Conservation (phyloP, 2,797 vertebrate genomes). For the Bradypodion ventrale region DNA sequence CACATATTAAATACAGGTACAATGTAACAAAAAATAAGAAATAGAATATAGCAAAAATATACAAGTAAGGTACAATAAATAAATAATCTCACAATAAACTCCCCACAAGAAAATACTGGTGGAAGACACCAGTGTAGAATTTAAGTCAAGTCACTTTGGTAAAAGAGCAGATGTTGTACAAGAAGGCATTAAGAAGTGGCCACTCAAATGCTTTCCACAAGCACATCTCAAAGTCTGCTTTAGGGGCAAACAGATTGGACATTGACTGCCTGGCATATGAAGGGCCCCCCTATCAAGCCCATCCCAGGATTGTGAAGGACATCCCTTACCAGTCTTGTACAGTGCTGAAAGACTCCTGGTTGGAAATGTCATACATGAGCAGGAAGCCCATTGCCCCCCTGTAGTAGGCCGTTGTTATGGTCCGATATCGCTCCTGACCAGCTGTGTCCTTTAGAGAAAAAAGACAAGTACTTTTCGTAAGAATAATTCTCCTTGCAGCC, state of each 20-base stretch:
- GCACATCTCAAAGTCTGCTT: not conserved
- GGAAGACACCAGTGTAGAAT: not conserved
- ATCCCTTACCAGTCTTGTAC: constrained; percentile 90
- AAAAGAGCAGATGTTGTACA: not conserved
- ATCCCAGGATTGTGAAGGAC: not conserved
- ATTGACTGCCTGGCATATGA: not conserved
- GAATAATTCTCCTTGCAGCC: not conserved
- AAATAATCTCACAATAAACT: too few relatives aligned
- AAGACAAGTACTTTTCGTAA: not conserved
- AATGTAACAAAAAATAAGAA: too few relatives aligned
- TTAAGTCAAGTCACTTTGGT: not conserved
- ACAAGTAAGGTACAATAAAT: too few relatives aligned
- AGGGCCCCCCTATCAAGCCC: too few relatives aligned
- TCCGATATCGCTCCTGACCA: constrained; percentile 91
- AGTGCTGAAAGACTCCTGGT: constrained; percentile 87
- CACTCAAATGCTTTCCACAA: too few relatives aligned
- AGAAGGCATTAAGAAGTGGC: not conserved
- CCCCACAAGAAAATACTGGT: too few relatives aligned
- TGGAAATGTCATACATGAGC: constrained; percentile 91
- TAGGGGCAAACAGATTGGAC: not conserved
- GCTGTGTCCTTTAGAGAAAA: constrained; percentile 85
- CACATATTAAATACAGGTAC: too few relatives aligned
- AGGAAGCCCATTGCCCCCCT: constrained; percentile 93
- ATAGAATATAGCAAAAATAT: too few relatives aligned
- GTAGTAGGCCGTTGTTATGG: constrained; percentile 94